Base-by-base conservation (phyloP, 92 coral and sea anemone genomes). In the Zoanthus solanderi region DNA sequence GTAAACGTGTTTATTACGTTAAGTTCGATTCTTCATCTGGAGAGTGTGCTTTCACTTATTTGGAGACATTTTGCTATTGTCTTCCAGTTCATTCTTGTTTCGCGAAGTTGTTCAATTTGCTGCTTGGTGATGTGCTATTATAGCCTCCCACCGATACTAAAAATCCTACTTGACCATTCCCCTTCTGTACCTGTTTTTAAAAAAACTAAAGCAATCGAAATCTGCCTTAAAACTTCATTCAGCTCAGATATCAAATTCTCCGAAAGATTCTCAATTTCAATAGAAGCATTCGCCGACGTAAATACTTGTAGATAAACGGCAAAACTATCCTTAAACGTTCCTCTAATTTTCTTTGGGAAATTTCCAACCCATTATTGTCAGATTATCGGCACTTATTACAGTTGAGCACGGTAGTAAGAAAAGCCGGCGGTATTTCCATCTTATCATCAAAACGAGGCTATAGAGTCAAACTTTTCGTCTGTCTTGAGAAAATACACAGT, bases 31-130 rank as follows among this genome's bases (percentile, higher is more conserved):
- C 82, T 54, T 34, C 88, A 82, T 42, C 82, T 84, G 50, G n/a
- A 73, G 82, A 73, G 30, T 47, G 88, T 73, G 6, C 71, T 85
- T n/a, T n/a, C n/a, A n/a, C n/a, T n/a, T n/a, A n/a, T n/a, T n/a
- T n/a, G n/a, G n/a, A n/a, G n/a, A n/a, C n/a, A n/a, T n/a, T 34
- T 85, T 80, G 71, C 83, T 72, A 17, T 46, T 68, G 66, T 61
- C 7, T 44, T 48, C 74, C 58, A 84, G 65, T 84, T 84, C 78
- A 84, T 72, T 57, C 79, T 80, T 44, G 88, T 84, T 52, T 84
- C 88, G 7, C 79, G 68, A 14, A 85, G 89, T 85, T 85, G 89
- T 69, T 85, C 89, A 13, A 85, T 75, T 85, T 85, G 74, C 89
- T 74, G 83, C 9, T 85, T 54, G 17, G 71, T 74, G 37, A 85